Evolutionary conservation across 1,140 invertebrate genomes (phyloP).

Genomic region (Venustaconcha ellipsiformis): DNA sequence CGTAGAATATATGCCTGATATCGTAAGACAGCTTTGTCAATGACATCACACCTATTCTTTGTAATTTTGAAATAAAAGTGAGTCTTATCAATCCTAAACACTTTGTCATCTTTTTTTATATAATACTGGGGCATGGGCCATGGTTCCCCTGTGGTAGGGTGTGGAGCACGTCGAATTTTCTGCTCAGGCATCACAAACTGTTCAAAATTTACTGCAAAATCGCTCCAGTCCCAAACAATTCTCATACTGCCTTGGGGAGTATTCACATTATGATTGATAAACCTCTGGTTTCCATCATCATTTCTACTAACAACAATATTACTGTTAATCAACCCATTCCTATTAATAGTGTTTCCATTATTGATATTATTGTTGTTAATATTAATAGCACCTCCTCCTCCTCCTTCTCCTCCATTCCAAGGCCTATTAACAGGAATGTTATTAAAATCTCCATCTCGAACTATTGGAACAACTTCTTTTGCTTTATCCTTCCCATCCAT

Average conservation of each 20-base stretch:
- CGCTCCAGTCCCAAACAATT: conserved; percentile 62
- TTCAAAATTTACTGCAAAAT: conserved; percentile 60
- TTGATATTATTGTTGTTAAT: neutral
- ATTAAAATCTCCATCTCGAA: no score
- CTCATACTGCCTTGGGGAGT: conserved; percentile 37
- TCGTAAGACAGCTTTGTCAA: conserved; percentile 73
- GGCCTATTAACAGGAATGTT: no score
- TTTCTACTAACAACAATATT: neutral
- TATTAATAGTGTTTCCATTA: neutral
- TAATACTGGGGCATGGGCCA: conserved; percentile 67
- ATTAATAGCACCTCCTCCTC: neutral
- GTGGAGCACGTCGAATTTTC: conserved; percentile 57
- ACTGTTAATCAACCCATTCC: neutral
- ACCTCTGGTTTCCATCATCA: neutral
- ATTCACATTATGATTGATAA: conserved; percentile 1
- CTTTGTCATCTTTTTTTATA: conserved; percentile 51
- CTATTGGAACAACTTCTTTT: no score
- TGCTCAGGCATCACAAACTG: conserved; percentile 60
- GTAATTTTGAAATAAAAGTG: conserved; percentile 51
- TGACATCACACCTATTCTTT: conserved; percentile 72
- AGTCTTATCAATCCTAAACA: conserved; percentile 43
- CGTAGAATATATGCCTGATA: conserved; percentile 70
- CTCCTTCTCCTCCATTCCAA: neutral
- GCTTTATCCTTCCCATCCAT: no score
- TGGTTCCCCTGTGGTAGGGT: conserved; percentile 59